These are phyloP conservation scores for Willowsia nigromaculata DNA, from an alignment of 2,888 invertebrate genomes.

Conservation along the genomic window DNA sequence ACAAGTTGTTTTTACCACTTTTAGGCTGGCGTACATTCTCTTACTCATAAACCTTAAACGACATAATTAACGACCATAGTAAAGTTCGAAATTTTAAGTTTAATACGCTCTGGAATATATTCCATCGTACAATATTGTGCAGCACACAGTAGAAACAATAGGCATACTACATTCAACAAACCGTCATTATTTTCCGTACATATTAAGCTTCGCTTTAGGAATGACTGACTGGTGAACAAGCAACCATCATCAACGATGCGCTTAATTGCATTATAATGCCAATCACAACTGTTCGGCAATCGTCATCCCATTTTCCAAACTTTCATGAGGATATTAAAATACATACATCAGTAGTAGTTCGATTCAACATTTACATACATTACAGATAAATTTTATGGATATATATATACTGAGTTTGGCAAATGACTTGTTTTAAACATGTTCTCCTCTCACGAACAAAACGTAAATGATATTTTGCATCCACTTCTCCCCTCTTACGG, in stretches of 20 bases:
- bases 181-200: slow-evolving; percentile 28
- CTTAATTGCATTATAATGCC: slow-evolving; percentile 73
- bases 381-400: slow-evolving; percentile 21
- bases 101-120: too few species aligned
- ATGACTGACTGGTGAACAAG: slow-evolving; percentile 70
- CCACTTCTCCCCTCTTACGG: not conserved
- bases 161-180: not conserved
- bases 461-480: not conserved
- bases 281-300: slow-evolving; percentile 72
- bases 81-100: too few species aligned
- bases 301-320: slow-evolving; percentile 64
- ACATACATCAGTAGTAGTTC: not conserved
- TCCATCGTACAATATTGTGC: slow-evolving; percentile 1
- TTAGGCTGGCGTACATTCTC: not conserved
- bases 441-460: slow-evolving; percentile 11
- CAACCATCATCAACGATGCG: slow-evolving; percentile 68
- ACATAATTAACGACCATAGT: too few species aligned
- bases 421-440: slow-evolving; percentile 40
- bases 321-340: slow-evolving; percentile 56
- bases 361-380: not conserved
- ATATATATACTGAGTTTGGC: slow-evolving; percentile 40
- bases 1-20: slow-evolving; percentile 22
- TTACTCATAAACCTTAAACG: not conserved
- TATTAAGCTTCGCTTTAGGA: too few species aligned
- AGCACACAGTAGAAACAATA: not conserved